These are phyloP conservation scores for Muntiacus reevesi DNA, from an alignment of 2,113 vertebrate species.

Conservation along the genomic window DNA sequence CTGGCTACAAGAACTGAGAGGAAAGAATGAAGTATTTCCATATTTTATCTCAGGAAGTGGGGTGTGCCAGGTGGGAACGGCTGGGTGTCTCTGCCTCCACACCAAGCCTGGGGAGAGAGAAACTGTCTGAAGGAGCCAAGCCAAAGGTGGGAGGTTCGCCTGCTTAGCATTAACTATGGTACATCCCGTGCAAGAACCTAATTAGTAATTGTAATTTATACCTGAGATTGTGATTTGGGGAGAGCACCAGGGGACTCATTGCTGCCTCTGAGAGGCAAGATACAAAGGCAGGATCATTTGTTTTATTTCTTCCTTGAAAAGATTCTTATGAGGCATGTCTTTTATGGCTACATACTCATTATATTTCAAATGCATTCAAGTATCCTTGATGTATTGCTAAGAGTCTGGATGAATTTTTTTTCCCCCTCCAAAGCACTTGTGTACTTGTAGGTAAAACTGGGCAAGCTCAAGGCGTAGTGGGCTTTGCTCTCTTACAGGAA, in stretches of 20 bases:
- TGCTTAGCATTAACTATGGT: not conserved
- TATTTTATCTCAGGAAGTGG: not conserved
- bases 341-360: constrained; percentile 57
- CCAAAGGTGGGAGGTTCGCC: not conserved
- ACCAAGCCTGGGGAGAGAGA: not conserved
- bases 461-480: not conserved
- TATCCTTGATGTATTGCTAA: constrained; percentile 57
- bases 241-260: constrained; percentile 33
- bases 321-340: constrained; percentile 63
- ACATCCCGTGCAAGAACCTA: not conserved
- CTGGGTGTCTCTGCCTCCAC: not conserved
- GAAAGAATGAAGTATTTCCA: not conserved
- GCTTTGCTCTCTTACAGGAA: not conserved
- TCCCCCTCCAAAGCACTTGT: not conserved
- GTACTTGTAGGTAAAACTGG: not conserved
- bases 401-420: constrained; percentile 11
- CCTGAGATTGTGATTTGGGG: constrained; percentile 47
- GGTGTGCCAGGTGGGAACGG: too few relatives aligned
- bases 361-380: constrained; percentile 61
- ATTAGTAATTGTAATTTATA: constrained; percentile 64
- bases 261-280: constrained; percentile 27
- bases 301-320: constrained; percentile 68
- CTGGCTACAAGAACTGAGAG: not conserved
- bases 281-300: constrained; percentile 58
- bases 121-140: not conserved